These are phyloP conservation scores for Halictus rubicundus DNA, from an alignment of 1,140 invertebrate species.

Conservation along the genomic window DNA sequence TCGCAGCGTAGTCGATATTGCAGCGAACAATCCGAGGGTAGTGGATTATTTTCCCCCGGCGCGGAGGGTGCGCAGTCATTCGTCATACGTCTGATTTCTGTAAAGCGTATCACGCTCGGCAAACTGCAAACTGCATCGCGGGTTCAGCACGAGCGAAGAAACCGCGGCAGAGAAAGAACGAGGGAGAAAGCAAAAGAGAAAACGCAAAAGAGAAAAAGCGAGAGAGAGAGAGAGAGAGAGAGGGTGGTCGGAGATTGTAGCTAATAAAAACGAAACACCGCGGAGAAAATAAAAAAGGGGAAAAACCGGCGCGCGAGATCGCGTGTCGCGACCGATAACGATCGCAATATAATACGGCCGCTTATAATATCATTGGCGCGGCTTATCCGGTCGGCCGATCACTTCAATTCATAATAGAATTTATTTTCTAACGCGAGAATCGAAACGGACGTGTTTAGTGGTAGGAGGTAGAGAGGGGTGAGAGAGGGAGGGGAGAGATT, in stretches of 20 bases:
- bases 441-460: constrained; percentile 11
- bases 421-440: constrained; percentile 27
- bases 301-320: background rate
- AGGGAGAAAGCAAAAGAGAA: too few relatives aligned
- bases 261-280: background rate
- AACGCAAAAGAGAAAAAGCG: too few relatives aligned
- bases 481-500: background rate
- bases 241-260: background rate
- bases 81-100: constrained; percentile 1
- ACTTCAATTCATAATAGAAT: constrained; percentile 14
- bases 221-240: too few relatives aligned
- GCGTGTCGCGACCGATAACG: constrained; percentile 20
- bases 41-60: too few relatives aligned
- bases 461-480: too few relatives aligned
- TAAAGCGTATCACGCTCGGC: background rate
- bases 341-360: constrained; percentile 29
- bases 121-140: background rate
- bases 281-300: background rate
- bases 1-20: too few relatives aligned
- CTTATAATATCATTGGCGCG: constrained; percentile 26
- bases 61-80: background rate
- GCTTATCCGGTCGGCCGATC: constrained; percentile 8
- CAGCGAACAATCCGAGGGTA: too few relatives aligned
- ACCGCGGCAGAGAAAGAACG: too few relatives aligned
- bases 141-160: too few relatives aligned